Evolutionary conservation across 2,113 vertebrate genomes (phyloP).

Genomic region (Tetrao urogallus): DNA sequence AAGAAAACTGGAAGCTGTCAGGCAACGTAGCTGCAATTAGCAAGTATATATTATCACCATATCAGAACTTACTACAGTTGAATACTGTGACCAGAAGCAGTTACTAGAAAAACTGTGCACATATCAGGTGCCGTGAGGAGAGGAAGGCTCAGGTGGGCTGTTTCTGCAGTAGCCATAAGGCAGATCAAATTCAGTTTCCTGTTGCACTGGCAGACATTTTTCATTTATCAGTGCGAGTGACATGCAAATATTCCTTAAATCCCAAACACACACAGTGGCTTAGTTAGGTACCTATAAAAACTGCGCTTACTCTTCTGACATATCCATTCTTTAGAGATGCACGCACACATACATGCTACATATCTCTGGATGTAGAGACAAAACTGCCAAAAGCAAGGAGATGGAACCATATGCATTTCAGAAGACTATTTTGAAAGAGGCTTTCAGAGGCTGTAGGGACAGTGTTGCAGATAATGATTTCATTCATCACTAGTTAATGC

Average conservation of each 20-base stretch:
- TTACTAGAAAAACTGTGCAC: not conserved
- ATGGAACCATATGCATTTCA: not conserved
- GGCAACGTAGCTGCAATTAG: not conserved
- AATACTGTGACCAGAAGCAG: not conserved
- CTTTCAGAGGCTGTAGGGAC: not conserved
- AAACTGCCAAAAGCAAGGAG: not conserved
- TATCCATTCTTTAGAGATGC: not conserved
- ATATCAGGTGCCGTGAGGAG: not conserved
- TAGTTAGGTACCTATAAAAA: not conserved
- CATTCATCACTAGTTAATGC: not conserved
- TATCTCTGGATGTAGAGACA: not conserved
- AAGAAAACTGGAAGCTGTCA: not conserved
- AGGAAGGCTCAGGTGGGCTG: not conserved
- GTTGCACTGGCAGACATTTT: not conserved
- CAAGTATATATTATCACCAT: not conserved
- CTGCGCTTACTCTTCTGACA: not conserved
- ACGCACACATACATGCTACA: not conserved
- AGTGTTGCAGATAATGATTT: not conserved
- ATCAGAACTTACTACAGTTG: accelerated
- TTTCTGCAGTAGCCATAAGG: not conserved
- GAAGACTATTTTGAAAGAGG: not conserved
- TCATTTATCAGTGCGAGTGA: not conserved
- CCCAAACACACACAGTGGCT: not conserved
- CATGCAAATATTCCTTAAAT: not conserved
- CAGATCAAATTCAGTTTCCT: not conserved